Conservation (phyloP, 2,888 invertebrate genomes). For the Zygogramma bicolorata region DNA sequence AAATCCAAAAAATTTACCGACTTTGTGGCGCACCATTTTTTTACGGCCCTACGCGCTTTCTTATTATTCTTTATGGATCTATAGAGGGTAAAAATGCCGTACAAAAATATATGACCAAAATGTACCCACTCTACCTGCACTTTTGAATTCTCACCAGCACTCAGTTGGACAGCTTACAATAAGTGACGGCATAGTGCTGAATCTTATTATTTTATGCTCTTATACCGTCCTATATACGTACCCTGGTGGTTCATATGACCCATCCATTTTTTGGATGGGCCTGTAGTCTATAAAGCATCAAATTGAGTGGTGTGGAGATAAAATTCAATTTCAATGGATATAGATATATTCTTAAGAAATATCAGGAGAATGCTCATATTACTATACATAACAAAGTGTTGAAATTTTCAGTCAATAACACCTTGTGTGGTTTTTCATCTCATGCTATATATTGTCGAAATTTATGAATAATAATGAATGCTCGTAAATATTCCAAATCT, state of each 20-base stretch:
- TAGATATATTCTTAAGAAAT: neutral
- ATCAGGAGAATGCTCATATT: constrained; percentile 14
- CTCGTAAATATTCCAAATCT: constrained; percentile 51
- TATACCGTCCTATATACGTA: neutral
- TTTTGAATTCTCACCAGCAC: too few species aligned
- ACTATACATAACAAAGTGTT: constrained; percentile 57
- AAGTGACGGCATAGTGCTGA: too few species aligned
- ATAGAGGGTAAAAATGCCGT: too few species aligned
- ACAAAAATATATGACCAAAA: too few species aligned
- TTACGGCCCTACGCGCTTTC: too few species aligned
- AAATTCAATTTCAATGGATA: neutral
- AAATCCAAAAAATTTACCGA: too few species aligned
- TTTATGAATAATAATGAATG: constrained; percentile 62
- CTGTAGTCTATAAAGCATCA: neutral
- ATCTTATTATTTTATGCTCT: too few species aligned
- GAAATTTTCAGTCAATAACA: constrained; percentile 67
- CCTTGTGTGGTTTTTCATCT: constrained; percentile 67
- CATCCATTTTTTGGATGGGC: neutral
- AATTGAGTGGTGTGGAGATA: neutral
- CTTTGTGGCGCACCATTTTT: too few species aligned
- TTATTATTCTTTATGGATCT: too few species aligned
- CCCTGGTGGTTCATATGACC: neutral
- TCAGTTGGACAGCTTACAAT: too few species aligned
- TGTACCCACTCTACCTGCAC: too few species aligned
- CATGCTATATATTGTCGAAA: constrained; percentile 67